Evolutionary conservation across 2,113 vertebrate species (phyloP), one percentile per base, ranked within the genome.

Genomic region (Cololabis saira): DNA sequence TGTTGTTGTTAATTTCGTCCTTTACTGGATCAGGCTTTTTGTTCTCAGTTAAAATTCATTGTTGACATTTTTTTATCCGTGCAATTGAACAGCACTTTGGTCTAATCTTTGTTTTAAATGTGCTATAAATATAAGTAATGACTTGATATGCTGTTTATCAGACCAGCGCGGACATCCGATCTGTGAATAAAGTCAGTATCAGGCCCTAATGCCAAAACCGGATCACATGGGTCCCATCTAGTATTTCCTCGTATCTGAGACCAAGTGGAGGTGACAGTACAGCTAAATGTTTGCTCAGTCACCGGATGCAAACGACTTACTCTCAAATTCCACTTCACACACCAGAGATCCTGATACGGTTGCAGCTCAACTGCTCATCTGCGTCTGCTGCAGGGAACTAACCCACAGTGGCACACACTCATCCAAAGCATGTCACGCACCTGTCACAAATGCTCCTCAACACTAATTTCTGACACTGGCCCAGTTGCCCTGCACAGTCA

Each of bases 391-490:
- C 47, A 44, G 48, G 55, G 65, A 55, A 67, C 41, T 9, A 62
- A 43, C 54, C 49, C 56, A 62, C 45, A 22, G 41, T 19, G 51
- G 47, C 76, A 62, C 60, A 56, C 45, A 4, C 71, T 71, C 65
- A 68, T 58, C 55, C 50, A 55, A 69, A 76, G 56, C 61, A 61
- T 51, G 37, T 71, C 79, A 76, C 63, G 61, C 85, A 78, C 66
- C 73, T 78, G 62, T 61, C 80, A 82, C 73, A 72, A 61, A 65
- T 41, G 64, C 68, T 72, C 62, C 22, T 45, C 63, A 69, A 44
- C 70, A 60, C 57, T 74, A 48, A 40, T 49, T 21, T 51, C 24
- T 27, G 61, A 61, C 14, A 18, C 18, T 43, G 47, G 52, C 33
- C 68, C 21, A 52, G 71, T 65, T 42, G 11, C 47, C 18, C 30